Conservation (phyloP, 2,888 invertebrate species). For the Eretmocerus hayati region DNA sequence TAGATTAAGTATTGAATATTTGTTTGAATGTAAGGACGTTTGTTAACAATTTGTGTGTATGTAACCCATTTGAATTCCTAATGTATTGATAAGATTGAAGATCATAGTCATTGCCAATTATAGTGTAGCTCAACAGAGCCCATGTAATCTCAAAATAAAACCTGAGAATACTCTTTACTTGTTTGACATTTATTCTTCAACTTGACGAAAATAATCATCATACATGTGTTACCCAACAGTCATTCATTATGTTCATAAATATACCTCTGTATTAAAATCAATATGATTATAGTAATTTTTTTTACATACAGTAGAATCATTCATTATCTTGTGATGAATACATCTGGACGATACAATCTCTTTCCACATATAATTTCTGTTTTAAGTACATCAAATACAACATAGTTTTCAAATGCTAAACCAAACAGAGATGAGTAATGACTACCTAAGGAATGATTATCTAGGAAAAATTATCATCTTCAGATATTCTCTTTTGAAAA, state of each 20-base stretch:
- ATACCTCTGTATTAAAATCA: slow-evolving; percentile 25
- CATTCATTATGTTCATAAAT: slow-evolving; percentile 16
- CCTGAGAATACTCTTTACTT: slow-evolving; percentile 34
- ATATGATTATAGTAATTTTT: too few relatives aligned
- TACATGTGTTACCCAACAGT: too few relatives aligned
- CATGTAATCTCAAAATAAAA: slow-evolving; percentile 40
- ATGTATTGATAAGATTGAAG: slow-evolving; percentile 35
- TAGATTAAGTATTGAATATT: slow-evolving; percentile 10
- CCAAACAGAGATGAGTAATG: too few relatives aligned
- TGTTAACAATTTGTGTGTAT: background rate
- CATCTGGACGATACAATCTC: too few relatives aligned
- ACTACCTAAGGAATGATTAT: too few relatives aligned
- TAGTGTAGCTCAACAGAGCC: slow-evolving; percentile 25
- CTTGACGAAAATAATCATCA: background rate
- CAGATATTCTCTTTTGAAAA: too few relatives aligned
- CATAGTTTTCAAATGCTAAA: too few relatives aligned
- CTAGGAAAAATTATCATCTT: too few relatives aligned
- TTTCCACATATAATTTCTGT: too few relatives aligned
- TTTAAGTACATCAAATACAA: too few relatives aligned
- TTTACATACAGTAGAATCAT: too few relatives aligned
- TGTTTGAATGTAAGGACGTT: background rate
- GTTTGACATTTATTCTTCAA: slow-evolving; percentile 8
- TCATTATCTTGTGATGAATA: too few relatives aligned
- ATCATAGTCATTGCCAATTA: slow-evolving; percentile 35
- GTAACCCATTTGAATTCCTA: slow-evolving; percentile 32